Evolutionary conservation across 2,113 vertebrate species (phyloP).

Genomic region (Myotis lucifugus): DNA sequence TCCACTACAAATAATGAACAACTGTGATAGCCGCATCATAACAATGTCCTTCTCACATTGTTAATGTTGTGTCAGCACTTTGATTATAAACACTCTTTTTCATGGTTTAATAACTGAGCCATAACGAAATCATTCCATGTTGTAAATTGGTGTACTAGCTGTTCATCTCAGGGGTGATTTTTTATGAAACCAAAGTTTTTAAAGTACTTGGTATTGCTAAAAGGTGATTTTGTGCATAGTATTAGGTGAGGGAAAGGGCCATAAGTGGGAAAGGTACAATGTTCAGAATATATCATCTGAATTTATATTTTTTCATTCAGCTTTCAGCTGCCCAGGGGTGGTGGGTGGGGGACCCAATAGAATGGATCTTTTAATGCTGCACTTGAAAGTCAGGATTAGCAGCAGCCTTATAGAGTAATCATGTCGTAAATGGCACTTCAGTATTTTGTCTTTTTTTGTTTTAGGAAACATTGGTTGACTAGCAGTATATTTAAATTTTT

Average conservation of each 20-base stretch:
- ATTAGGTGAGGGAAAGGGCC: background rate
- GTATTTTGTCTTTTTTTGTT: slow-evolving; percentile 52
- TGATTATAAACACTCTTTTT: slow-evolving; percentile 65
- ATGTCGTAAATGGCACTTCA: slow-evolving; percentile 25
- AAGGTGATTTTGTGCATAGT: background rate
- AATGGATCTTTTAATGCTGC: background rate
- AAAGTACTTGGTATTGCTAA: slow-evolving; percentile 52
- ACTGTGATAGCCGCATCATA: slow-evolving; percentile 80
- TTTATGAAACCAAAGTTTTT: slow-evolving; percentile 57
- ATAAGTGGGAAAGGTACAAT: background rate
- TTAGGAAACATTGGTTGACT: slow-evolving; percentile 29
- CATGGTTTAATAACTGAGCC: slow-evolving; percentile 56
- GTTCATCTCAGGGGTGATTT: slow-evolving; percentile 59
- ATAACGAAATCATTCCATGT: slow-evolving; percentile 49
- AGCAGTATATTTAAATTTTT: slow-evolving; percentile 59
- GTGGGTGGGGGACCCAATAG: background rate
- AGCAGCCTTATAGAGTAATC: slow-evolving; percentile 28
- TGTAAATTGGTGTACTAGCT: slow-evolving; percentile 15
- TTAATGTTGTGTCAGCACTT: slow-evolving; percentile 77
- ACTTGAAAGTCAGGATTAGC: slow-evolving; percentile 15
- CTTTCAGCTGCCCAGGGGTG: background rate
- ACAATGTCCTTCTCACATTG: slow-evolving; percentile 47
- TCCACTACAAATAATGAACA: slow-evolving; percentile 84
- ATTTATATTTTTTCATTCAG: slow-evolving; percentile 31
- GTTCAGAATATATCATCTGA: background rate